Conservation (phyloP, 1,140 invertebrate genomes). For the Meloidogyne exigua region DNA sequence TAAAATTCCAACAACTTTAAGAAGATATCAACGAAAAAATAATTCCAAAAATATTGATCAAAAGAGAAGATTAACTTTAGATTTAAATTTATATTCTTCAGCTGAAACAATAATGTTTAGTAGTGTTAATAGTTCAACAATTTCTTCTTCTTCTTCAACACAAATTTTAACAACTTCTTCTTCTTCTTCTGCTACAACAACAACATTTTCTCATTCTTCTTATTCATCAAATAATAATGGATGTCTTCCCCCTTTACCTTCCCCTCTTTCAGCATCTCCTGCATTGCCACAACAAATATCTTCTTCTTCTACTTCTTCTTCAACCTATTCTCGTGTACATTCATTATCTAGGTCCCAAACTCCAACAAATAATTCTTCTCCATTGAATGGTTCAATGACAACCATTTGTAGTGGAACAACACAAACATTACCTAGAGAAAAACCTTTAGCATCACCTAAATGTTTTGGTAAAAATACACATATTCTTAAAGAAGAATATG, state of each 20-base stretch:
- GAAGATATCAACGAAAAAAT: background rate
- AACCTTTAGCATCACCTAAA: conserved; percentile 31
- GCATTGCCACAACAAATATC: background rate
- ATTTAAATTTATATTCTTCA: background rate
- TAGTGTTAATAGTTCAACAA: background rate
- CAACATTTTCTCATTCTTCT: background rate
- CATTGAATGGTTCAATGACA: conserved; percentile 22
- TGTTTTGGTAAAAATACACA: conserved; percentile 42
- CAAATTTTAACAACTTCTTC: background rate
- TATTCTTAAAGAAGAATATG: conserved; percentile 51
- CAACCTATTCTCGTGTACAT: background rate
- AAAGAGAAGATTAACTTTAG: conserved; percentile 5
- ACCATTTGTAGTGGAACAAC: background rate
- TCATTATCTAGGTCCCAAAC: conserved; percentile 18
- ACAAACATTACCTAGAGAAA: conserved; percentile 22
- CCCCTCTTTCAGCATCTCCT: conserved; percentile 13
- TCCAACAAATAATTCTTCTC: conserved; percentile 14
- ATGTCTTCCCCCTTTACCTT: background rate
- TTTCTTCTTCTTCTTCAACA: background rate
- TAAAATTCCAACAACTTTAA: background rate
- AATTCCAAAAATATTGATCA: background rate
- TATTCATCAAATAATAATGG: background rate
- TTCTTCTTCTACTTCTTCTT: conserved; percentile 3
- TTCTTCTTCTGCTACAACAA: background rate
- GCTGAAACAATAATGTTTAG: background rate